Percentiles rank a stretch among this genome's conserved stretches.
Conservation (phyloP, 2,113 vertebrate species). For the Hyla sarda region DNA sequence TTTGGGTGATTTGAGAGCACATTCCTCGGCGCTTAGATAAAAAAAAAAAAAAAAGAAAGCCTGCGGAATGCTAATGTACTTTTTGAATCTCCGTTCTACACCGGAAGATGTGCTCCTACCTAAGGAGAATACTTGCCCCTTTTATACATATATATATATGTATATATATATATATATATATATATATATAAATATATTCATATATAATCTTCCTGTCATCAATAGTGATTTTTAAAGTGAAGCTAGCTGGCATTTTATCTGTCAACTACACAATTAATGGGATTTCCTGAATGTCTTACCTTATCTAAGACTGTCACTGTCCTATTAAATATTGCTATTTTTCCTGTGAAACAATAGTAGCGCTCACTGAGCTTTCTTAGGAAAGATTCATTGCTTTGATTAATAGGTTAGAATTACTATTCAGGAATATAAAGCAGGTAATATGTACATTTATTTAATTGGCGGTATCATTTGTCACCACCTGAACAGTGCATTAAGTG, state of each 20-base stretch:
- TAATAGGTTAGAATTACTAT: conserved; percentile 59
- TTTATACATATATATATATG: too few species aligned
- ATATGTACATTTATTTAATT: conserved; percentile 60
- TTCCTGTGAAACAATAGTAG: conserved; percentile 55
- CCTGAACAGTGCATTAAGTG: conserved; percentile 44
- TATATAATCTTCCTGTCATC: not conserved
- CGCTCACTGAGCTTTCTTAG: conserved; percentile 39
- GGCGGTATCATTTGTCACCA: conserved; percentile 56
- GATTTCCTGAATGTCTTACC: conserved; percentile 48
- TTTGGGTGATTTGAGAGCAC: too few species aligned
- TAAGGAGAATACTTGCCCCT: too few species aligned
- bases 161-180: too few species aligned
- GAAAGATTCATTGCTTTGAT: conserved; percentile 60
- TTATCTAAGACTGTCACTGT: conserved; percentile 56
- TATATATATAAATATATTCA: too few species aligned
- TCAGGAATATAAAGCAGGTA: conserved; percentile 51
- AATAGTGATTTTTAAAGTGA: conserved; percentile 19
- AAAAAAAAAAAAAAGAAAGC: too few species aligned
- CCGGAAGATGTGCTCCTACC: too few species aligned
- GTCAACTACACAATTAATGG: conserved; percentile 54
- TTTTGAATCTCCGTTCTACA: too few species aligned
- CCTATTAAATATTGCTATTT: conserved; percentile 50
- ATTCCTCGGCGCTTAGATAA: too few species aligned
- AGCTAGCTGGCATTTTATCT: conserved; percentile 28
- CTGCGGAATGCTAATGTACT: too few species aligned